Conservation (phyloP, 2,113 vertebrate species). For the Struthio camelus region DNA sequence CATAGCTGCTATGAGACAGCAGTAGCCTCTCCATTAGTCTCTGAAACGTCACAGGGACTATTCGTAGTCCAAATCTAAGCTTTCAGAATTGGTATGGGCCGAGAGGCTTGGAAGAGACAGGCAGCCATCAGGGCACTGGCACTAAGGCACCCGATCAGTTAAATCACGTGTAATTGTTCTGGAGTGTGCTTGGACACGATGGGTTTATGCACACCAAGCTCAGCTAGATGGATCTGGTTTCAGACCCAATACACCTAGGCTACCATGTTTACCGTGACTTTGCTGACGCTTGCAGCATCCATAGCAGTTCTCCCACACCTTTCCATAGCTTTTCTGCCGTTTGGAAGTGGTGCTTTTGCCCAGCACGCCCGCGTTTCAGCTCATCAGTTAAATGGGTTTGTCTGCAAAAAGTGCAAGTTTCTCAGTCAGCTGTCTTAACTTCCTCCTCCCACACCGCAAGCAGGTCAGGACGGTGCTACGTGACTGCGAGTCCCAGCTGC, state of each 20-base stretch:
- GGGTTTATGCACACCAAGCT: not conserved
- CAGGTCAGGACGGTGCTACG: accelerated
- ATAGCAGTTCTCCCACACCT: accelerated
- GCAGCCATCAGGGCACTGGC: not conserved
- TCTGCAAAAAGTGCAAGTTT: not conserved
- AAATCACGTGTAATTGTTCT: not conserved
- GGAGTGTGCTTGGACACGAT: not conserved
- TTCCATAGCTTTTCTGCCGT: accelerated
- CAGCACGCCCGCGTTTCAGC: not conserved
- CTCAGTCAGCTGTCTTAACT: not conserved
- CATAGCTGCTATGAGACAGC: not conserved
- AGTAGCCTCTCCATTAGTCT: not conserved
- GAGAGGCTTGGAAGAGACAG: not conserved
- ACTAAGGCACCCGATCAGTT: not conserved
- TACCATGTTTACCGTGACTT: not conserved
- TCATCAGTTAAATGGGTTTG: not conserved
- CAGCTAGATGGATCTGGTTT: not conserved
- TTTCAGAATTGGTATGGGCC: not conserved
- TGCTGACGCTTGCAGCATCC: not conserved
- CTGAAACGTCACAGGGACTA: not conserved
- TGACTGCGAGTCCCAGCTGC: accelerated
- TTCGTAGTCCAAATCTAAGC: not conserved
- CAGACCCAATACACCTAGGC: not conserved
- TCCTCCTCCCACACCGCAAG: not conserved
- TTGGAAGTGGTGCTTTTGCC: not conserved